Conservation (phyloP, 2,888 invertebrate species). For the Heliconius charithonia region DNA sequence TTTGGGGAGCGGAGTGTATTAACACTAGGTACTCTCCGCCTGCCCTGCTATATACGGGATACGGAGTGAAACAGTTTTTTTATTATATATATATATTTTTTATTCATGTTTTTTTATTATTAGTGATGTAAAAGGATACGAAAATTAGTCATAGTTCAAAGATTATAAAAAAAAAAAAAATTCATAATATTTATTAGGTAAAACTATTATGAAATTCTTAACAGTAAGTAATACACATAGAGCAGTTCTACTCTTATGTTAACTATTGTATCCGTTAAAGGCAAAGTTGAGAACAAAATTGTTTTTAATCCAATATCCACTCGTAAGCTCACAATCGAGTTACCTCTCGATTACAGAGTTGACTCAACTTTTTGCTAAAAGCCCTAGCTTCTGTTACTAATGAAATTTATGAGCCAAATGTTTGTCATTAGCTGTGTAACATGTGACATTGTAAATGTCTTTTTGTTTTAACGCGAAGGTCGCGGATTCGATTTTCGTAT, state of each 20-base stretch:
- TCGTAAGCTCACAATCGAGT: constrained; percentile 64
- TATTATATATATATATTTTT: too few species aligned
- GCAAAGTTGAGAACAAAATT: constrained; percentile 53
- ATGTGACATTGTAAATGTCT: background rate
- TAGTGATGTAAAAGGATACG: too few species aligned
- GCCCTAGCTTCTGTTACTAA: constrained; percentile 32
- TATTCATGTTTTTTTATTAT: background rate
- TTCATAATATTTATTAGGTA: too few species aligned
- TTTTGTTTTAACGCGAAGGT: background rate
- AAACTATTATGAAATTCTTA: background rate
- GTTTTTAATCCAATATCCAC: constrained; percentile 72
- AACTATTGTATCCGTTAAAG: constrained; percentile 33
- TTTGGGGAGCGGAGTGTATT: too few species aligned
- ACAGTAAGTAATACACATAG: background rate
- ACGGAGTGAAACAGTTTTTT: too few species aligned
- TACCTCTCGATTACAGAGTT: constrained; percentile 61
- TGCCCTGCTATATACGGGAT: too few species aligned
- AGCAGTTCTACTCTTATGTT: background rate
- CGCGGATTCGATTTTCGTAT: background rate
- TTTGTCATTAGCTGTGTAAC: constrained; percentile 13
- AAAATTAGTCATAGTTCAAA: too few species aligned
- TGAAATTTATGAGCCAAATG: constrained; percentile 18
- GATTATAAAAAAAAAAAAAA: too few species aligned
- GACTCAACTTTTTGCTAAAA: constrained; percentile 55
- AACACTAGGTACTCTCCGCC: too few species aligned